phyloP scores from a whole-genome alignment of 2,113 vertebrate genomes.

The Elephantulus edwardii region DNA sequence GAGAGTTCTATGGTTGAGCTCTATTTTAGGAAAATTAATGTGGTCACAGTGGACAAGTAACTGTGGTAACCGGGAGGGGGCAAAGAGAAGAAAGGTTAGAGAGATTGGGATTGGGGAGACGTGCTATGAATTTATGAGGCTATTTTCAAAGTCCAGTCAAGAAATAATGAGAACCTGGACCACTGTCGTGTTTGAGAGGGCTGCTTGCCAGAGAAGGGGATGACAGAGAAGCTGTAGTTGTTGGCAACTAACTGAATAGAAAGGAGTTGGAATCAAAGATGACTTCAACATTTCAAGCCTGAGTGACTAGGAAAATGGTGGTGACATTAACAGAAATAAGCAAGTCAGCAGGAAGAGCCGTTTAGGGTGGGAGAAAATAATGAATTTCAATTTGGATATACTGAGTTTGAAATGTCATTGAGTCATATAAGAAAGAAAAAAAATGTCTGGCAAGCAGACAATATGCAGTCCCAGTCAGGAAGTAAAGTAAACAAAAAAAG shows the following conservation, averaged over 20 bases:
- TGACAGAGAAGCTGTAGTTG: neutral
- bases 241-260: neutral
- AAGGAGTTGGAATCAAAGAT: neutral
- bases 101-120: neutral
- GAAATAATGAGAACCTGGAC: neutral
- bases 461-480: neutral
- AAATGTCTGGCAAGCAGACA: neutral
- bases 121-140: neutral
- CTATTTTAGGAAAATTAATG: neutral
- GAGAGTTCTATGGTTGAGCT: neutral
- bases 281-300: conserved; percentile 49
- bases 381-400: neutral
- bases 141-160: conserved; percentile 30
- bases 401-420: neutral
- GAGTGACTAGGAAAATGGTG: conserved; percentile 37
- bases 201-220: neutral
- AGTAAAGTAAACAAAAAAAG: neutral
- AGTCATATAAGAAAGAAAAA: neutral
- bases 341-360: conserved; percentile 45
- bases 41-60: fast-evolving
- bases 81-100: neutral
- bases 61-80: too few species aligned
- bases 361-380: neutral
- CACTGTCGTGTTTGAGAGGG: neutral
- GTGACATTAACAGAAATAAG: conserved; percentile 53